Evolutionary conservation across 2,888 invertebrate species (phyloP).

Genomic region (Physocephala rufipes): DNA sequence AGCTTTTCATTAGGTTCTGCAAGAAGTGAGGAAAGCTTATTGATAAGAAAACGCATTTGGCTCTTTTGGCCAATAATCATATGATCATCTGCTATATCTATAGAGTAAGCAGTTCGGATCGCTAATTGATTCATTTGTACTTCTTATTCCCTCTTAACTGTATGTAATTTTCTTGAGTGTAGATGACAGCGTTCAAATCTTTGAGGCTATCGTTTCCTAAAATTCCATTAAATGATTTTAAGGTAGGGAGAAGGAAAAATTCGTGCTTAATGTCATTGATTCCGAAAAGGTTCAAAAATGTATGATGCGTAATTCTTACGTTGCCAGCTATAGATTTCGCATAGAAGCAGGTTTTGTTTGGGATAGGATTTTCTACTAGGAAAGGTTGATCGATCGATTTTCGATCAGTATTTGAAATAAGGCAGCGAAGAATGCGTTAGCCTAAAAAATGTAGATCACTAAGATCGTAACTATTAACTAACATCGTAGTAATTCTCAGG

Average conservation of each 20-base stretch:
- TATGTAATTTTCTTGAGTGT: slow-evolving; percentile 10
- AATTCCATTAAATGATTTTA: slow-evolving; percentile 34
- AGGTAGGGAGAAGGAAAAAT: slow-evolving; percentile 31
- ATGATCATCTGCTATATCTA: slow-evolving; percentile 5
- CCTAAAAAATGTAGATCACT: slow-evolving; percentile 19
- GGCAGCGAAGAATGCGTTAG: slow-evolving; percentile 20
- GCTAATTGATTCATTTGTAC: slow-evolving; percentile 22
- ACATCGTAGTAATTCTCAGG: not conserved
- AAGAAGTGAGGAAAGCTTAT: slow-evolving; percentile 1
- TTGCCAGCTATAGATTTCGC: not conserved
- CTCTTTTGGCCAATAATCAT: slow-evolving; percentile 10
- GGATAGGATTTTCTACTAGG: not conserved
- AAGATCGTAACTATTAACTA: not conserved
- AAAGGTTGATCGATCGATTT: slow-evolving; percentile 14
- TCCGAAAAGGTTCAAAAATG: slow-evolving; percentile 16
- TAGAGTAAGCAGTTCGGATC: slow-evolving; percentile 17
- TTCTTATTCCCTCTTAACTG: slow-evolving; percentile 1
- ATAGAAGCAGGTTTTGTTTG: slow-evolving; percentile 3
- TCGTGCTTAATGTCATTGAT: slow-evolving; percentile 4
- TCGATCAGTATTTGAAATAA: not conserved
- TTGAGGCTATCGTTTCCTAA: slow-evolving; percentile 37
- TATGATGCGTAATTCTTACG: slow-evolving; percentile 16
- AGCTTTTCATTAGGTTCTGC: slow-evolving; percentile 36
- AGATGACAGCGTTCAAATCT: slow-evolving; percentile 11
- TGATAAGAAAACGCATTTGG: not conserved